These are phyloP conservation scores for Istiophorus platypterus DNA, from an alignment of 2,113 vertebrate species.

Conservation along the genomic window DNA sequence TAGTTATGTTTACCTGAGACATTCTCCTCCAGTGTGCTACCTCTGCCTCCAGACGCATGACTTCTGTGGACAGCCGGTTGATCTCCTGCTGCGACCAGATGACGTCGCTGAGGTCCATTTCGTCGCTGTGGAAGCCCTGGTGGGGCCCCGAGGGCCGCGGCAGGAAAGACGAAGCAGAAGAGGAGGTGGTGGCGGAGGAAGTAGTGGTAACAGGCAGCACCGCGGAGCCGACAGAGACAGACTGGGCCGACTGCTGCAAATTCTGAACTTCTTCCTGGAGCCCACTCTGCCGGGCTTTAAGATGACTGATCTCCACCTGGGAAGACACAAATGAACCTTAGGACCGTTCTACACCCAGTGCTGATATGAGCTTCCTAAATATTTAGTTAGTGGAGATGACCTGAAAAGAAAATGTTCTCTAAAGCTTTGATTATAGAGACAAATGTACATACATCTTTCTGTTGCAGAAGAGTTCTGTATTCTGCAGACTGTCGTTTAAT, in stretches of 20 bases:
- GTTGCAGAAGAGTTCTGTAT: conserved; percentile 91
- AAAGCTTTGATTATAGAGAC: neutral
- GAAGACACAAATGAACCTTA: neutral
- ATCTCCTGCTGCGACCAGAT: conserved; percentile 98
- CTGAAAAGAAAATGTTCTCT: neutral
- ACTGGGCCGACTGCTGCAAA: conserved; percentile 85
- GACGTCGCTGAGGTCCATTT: conserved; percentile 94
- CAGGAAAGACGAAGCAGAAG: conserved; percentile 80
- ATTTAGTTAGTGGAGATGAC: neutral
- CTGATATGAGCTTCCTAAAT: neutral
- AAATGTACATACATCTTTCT: conserved; percentile 90
- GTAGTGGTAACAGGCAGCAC: conserved; percentile 77
- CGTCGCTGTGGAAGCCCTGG: conserved; percentile 90
- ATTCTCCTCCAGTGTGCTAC: conserved; percentile 92
- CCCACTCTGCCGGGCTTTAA: conserved; percentile 93
- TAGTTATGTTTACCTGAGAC: conserved; percentile 85
- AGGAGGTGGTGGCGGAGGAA: conserved; percentile 70
- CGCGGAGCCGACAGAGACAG: conserved; percentile 68
- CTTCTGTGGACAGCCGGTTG: conserved; percentile 92
- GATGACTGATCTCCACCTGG: conserved; percentile 96
- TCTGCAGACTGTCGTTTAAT: conserved; percentile 91
- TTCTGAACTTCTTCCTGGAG: conserved; percentile 94
- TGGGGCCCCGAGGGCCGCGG: conserved; percentile 70
- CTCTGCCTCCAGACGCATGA: conserved; percentile 91
- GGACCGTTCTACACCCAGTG: neutral